A percentile compares a stretch with the other conserved stretches of the same genome.
Conservation (phyloP, 2,888 invertebrate genomes). For the Biston betularia region DNA sequence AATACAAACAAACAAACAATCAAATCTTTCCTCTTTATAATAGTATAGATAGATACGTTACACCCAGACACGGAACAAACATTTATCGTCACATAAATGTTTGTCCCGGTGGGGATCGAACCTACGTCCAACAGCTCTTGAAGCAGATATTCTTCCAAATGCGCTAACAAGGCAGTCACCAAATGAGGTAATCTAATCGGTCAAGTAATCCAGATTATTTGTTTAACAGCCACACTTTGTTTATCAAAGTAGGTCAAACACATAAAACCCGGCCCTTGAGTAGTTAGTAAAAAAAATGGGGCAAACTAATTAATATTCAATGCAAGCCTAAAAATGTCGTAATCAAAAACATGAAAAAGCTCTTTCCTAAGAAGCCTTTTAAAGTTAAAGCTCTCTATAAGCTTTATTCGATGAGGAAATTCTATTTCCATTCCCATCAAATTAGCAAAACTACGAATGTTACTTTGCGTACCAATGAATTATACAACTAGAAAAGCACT, state of each 20-base stretch:
- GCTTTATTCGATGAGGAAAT: conserved; percentile 8
- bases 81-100: too few species aligned
- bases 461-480: neutral
- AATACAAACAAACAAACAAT: too few species aligned
- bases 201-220: too few species aligned
- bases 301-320: neutral
- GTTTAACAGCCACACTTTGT: too few species aligned
- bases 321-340: neutral
- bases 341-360: conserved; percentile 1
- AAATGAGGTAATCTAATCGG: too few species aligned
- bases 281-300: neutral
- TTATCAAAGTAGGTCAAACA: neutral
- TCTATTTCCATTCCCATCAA: conserved; percentile 29
- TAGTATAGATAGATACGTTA: too few species aligned
- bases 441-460: conserved; percentile 12
- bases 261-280: neutral
- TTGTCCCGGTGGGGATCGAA: too few species aligned
- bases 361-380: neutral
- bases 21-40: too few species aligned
- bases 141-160: too few species aligned
- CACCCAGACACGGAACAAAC: too few species aligned
- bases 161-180: too few species aligned
- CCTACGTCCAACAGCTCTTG: neutral
- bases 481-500: too few species aligned
- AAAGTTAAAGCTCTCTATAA: conserved; percentile 12